phyloP scores from a whole-genome alignment of 2,888 invertebrate species.

The Petrolisthes manimaculis region DNA sequence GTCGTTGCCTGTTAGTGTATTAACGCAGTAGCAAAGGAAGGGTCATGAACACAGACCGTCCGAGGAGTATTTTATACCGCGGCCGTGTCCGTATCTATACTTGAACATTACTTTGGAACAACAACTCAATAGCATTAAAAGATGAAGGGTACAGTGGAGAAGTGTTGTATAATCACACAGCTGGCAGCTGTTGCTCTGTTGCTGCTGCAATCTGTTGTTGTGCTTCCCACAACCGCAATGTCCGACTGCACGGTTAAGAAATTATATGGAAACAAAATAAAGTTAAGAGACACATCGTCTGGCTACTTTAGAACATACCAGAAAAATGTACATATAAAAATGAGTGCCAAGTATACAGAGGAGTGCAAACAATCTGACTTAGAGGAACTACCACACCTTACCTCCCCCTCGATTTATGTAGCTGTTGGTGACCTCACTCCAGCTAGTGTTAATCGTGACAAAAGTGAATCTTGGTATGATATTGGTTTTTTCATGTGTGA shows the following conservation, averaged over 20 bases:
- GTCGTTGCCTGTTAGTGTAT: background rate
- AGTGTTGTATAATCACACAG: background rate
- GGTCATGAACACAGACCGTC: background rate
- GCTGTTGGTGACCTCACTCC: background rate
- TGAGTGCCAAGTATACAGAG: background rate
- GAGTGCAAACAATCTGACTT: background rate
- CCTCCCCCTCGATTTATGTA: background rate
- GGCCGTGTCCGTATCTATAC: background rate
- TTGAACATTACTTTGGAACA: background rate
- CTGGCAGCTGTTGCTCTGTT: background rate
- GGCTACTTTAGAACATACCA: background rate
- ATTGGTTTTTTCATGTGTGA: background rate
- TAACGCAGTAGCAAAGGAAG: background rate
- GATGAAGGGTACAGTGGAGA: background rate
- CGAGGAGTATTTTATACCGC: background rate
- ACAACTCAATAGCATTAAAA: background rate
- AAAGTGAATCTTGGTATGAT: background rate
- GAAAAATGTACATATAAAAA: background rate
- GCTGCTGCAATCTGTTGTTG: slow-evolving; percentile 9
- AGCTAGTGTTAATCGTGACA: background rate
- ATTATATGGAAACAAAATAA: background rate
- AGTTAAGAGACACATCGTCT: background rate
- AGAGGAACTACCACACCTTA: background rate
- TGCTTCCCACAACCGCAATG: background rate
- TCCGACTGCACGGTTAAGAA: background rate